Evolutionary conservation across 1,140 invertebrate species (phyloP).

Genomic region (Anoplolepis gracilipes): DNA sequence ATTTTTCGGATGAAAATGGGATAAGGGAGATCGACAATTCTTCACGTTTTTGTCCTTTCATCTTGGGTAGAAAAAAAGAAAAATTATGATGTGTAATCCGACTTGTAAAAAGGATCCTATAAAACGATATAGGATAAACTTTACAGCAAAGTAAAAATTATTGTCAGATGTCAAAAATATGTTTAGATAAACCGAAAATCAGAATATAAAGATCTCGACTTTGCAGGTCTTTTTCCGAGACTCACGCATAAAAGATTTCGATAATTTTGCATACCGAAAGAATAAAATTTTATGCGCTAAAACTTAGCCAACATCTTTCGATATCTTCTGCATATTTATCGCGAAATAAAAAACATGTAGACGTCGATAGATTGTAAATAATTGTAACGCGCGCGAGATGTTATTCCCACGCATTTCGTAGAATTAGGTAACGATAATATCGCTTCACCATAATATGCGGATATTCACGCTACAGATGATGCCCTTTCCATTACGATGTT

Average conservation of each 20-base stretch:
- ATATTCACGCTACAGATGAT: slow-evolving; percentile 15
- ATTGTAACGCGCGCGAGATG: neutral
- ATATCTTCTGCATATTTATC: neutral
- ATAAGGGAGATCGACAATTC: slow-evolving; percentile 18
- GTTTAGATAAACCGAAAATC: slow-evolving; percentile 20
- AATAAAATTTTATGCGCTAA: neutral
- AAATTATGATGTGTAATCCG: neutral
- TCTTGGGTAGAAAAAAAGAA: neutral
- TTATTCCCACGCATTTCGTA: slow-evolving; percentile 2
- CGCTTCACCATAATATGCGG: neutral
- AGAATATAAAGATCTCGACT: neutral
- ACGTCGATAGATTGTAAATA: neutral
- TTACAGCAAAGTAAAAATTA: neutral
- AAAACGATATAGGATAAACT: neutral
- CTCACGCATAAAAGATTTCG: neutral
- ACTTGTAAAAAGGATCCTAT: neutral
- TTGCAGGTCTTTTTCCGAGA: neutral
- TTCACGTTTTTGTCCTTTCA: neutral
- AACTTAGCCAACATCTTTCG: neutral
- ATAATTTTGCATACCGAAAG: neutral
- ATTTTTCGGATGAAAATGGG: slow-evolving; percentile 33
- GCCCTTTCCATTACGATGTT: neutral
- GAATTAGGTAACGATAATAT: neutral
- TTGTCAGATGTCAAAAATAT: neutral
- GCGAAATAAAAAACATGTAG: neutral